phyloP scores from a whole-genome alignment of 2,888 invertebrate genomes.

The Hedya salicella region DNA sequence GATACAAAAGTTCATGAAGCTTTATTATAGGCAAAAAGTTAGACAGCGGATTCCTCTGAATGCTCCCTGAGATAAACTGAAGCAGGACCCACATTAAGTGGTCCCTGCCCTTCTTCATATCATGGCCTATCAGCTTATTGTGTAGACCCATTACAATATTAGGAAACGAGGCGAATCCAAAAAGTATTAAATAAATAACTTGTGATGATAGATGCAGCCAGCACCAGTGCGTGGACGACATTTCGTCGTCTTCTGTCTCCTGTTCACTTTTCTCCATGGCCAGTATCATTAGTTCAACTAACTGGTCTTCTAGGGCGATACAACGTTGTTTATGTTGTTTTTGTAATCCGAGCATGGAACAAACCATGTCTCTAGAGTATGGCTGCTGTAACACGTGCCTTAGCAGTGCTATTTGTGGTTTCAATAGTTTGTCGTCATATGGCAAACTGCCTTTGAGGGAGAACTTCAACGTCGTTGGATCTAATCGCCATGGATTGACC shows the following conservation, averaged over 20 bases:
- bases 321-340: constrained; percentile 96
- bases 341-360: constrained; percentile 96
- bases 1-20: constrained; percentile 96
- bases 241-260: constrained; percentile 85
- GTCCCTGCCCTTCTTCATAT: constrained; percentile 95
- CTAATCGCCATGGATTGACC: constrained; percentile 97
- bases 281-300: constrained; percentile 95
- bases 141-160: constrained; percentile 96
- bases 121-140: constrained; percentile 91
- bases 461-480: constrained; percentile 90
- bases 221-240: constrained; percentile 89
- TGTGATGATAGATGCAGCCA: constrained; percentile 98
- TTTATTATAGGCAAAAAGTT: constrained; percentile 96
- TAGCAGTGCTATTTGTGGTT: constrained; percentile 94
- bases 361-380: constrained; percentile 98
- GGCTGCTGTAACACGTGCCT: constrained; percentile 97
- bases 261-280: constrained; percentile 97
- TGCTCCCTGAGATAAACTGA: constrained; percentile 98
- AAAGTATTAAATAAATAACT: constrained; percentile 96
- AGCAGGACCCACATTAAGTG: constrained; percentile 99
- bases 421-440: constrained; percentile 93
- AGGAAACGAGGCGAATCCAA: constrained; percentile 97
- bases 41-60: constrained; percentile 95
- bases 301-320: constrained; percentile 95
- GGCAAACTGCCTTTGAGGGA: constrained; percentile 90